Percentiles rank a stretch among this genome's conserved stretches.
phyloP scores from a whole-genome alignment of 1,140 invertebrate genomes.

The Rhynchophorus ferrugineus region DNA sequence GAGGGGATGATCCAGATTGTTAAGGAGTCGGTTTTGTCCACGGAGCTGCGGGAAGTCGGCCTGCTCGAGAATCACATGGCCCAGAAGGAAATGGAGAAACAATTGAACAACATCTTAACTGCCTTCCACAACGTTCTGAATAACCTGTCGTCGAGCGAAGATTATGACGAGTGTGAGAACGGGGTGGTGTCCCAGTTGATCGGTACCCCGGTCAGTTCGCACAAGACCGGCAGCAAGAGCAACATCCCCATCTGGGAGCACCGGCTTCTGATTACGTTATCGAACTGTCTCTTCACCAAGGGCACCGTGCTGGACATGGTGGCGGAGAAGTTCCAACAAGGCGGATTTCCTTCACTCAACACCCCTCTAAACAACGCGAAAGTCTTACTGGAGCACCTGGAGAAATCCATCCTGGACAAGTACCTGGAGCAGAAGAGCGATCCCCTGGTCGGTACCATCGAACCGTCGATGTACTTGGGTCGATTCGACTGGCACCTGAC shows the following conservation, averaged over 20 bases:
- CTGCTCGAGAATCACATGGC: constrained; percentile 58
- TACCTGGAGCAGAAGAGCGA: constrained; percentile 91
- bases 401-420: constrained; percentile 64
- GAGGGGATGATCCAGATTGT: constrained; percentile 74
- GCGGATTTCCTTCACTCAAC: constrained; percentile 64
- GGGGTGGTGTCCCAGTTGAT: constrained; percentile 54
- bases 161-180: constrained; percentile 51
- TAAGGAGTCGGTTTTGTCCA: constrained; percentile 72
- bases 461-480: constrained; percentile 90
- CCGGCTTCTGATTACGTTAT: constrained; percentile 75
- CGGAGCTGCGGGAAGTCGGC: constrained; percentile 60
- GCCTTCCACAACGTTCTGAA: constrained; percentile 57
- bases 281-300: constrained; percentile 81
- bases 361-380: constrained; percentile 51
- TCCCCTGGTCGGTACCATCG: constrained; percentile 86
- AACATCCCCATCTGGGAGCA: constrained; percentile 63
- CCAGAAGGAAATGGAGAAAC: constrained; percentile 56
- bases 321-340: constrained; percentile 51
- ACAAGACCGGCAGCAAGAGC: constrained; percentile 27
- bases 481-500: constrained; percentile 78
- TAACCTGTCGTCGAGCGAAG: constrained; percentile 55
- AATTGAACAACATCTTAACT: constrained; percentile 64
- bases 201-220: constrained; percentile 49
- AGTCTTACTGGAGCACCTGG: constrained; percentile 54
- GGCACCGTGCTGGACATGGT: constrained; percentile 66